Evolutionary conservation across 2,113 vertebrate genomes (phyloP).

Genomic region (Nothocercus julius): DNA sequence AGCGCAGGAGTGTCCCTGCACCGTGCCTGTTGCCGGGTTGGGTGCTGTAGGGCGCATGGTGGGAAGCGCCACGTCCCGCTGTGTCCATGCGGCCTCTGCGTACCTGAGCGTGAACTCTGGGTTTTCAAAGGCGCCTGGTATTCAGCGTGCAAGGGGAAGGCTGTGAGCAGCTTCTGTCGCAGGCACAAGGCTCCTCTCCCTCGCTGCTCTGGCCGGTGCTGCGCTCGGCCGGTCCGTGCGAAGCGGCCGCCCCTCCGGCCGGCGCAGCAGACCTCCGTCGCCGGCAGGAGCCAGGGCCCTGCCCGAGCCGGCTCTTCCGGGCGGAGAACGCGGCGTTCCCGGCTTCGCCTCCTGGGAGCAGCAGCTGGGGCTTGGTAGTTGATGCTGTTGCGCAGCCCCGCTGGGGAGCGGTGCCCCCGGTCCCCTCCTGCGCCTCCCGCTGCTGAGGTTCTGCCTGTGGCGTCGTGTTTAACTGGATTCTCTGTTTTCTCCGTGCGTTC

Average conservation of each 20-base stretch:
- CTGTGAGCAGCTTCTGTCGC: neutral
- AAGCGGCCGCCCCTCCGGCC: neutral
- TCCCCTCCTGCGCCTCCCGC: neutral
- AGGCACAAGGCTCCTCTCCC: neutral
- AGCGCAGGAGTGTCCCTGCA: neutral
- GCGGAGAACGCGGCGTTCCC: neutral
- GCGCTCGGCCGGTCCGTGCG: neutral
- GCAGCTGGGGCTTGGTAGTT: neutral
- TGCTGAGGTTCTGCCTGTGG: neutral
- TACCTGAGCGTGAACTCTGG: neutral
- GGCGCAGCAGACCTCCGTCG: constrained; percentile 19
- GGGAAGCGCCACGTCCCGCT: neutral
- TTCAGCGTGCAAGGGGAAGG: neutral
- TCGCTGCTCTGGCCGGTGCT: neutral
- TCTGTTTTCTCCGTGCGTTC: neutral
- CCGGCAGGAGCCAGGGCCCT: neutral
- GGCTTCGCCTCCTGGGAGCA: constrained; percentile 2
- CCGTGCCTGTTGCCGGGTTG: neutral
- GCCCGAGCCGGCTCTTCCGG: neutral
- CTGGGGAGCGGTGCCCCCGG: neutral
- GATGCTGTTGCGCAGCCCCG: neutral
- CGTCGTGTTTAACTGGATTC: neutral
- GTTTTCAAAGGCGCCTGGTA: neutral
- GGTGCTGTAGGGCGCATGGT: neutral
- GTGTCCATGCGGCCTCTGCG: neutral